Conservation (phyloP, 2,888 invertebrate genomes). For the Euclidia mi region DNA sequence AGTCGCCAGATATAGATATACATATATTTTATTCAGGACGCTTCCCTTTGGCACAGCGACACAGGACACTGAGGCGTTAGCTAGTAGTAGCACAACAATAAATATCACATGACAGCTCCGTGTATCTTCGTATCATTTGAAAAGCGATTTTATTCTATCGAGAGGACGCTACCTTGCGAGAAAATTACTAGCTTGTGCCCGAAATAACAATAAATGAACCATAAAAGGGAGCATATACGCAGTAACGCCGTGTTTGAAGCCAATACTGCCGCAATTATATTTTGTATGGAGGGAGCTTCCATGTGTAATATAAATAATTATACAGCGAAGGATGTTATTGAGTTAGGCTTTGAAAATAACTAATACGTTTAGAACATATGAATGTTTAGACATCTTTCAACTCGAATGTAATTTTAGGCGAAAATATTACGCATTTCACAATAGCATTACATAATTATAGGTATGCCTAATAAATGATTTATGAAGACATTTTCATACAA, state of each 20-base stretch:
- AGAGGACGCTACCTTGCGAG: neutral
- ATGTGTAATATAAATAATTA: conserved; percentile 9
- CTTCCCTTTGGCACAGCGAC: neutral
- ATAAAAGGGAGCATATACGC: conserved; percentile 52
- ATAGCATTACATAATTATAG: no score
- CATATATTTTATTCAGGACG: no score
- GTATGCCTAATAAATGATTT: no score
- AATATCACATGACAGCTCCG: conserved; percentile 8
- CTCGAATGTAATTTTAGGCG: no score
- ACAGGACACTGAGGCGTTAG: neutral
- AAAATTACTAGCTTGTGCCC: conserved; percentile 25
- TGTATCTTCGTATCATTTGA: conserved; percentile 3
- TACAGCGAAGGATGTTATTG: neutral
- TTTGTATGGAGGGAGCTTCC: conserved; percentile 27
- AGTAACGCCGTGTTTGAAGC: conserved; percentile 47
- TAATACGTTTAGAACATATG: no score
- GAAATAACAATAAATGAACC: conserved; percentile 42
- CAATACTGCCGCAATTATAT: conserved; percentile 43
- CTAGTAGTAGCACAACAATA: conserved; percentile 1
- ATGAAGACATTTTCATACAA: no score
- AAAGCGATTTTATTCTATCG: conserved; percentile 8
- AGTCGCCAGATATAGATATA: no score
- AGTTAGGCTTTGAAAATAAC: no score
- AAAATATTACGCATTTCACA: no score
- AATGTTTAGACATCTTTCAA: no score